Evolutionary conservation across 2,113 vertebrate species (phyloP).

Genomic region (Tapirus terrestris): DNA sequence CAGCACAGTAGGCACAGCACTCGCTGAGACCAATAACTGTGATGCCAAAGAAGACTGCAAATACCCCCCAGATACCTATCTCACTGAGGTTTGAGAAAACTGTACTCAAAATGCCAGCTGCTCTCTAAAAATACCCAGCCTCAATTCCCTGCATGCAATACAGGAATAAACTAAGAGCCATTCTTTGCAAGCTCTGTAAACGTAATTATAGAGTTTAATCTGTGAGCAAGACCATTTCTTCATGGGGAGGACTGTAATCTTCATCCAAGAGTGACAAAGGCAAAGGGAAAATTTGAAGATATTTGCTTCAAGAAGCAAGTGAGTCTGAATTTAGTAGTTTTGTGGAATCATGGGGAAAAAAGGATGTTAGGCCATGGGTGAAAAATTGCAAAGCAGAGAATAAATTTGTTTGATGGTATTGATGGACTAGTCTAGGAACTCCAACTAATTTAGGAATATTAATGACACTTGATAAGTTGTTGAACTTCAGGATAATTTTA

Average conservation of each 20-base stretch:
- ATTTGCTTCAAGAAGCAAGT: background rate
- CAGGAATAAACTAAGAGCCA: background rate
- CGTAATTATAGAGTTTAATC: background rate
- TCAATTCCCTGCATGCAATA: background rate
- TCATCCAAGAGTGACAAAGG: background rate
- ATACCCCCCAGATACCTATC: background rate
- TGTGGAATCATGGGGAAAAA: background rate
- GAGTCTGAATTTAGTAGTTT: background rate
- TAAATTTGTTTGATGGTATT: background rate
- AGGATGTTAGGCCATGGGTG: background rate
- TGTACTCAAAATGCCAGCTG: background rate
- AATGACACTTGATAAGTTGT: background rate
- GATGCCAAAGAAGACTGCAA: background rate
- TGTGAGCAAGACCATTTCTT: background rate
- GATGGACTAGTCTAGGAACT: background rate
- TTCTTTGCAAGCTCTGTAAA: background rate
- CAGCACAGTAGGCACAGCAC: background rate
- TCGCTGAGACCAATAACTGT: background rate
- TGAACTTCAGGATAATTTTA: background rate
- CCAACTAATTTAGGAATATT: background rate
- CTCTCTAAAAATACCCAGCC: background rate
- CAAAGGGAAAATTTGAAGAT: background rate
- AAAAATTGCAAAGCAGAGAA: slow-evolving; percentile 14
- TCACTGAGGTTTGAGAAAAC: background rate
- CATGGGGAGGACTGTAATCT: background rate